Evolutionary conservation across 1,140 invertebrate genomes (phyloP).

Genomic region (Anthonomus grandis): DNA sequence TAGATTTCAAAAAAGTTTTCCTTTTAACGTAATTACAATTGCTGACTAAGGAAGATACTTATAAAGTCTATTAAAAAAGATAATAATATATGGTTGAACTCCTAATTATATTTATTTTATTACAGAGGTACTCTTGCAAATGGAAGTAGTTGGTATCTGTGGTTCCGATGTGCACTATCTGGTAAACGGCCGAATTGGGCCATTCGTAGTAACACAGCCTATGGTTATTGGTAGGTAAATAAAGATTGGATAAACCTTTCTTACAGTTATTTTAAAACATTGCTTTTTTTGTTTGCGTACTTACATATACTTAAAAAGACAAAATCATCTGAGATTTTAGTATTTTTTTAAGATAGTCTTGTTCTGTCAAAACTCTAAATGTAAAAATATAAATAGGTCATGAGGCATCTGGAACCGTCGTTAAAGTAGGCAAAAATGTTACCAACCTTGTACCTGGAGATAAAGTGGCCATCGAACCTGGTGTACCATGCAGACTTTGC

Average conservation of each 20-base stretch:
- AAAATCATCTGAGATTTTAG: no score
- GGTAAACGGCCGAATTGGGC: conserved; percentile 74
- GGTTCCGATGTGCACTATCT: conserved; percentile 95
- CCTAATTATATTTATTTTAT: no score
- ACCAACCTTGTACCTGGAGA: conserved; percentile 75
- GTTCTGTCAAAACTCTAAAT: no score
- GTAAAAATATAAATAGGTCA: conserved; percentile 54
- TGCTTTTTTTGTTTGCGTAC: no score
- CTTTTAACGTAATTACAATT: no score
- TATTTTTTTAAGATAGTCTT: no score
- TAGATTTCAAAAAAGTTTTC: no score
- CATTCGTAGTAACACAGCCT: conserved; percentile 75
- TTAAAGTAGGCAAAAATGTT: conserved; percentile 68
- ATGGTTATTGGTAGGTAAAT: conserved; percentile 75
- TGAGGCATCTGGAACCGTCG: conserved; percentile 77
- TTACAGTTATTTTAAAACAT: no score
- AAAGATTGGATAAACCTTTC: no score
- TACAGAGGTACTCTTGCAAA: conserved; percentile 81
- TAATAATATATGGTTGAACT: background rate
- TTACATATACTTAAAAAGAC: no score
- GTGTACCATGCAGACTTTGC: conserved; percentile 82
- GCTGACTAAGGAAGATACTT: no score
- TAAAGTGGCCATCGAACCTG: conserved; percentile 90
- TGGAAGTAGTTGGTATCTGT: conserved; percentile 92
- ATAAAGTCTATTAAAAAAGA: no score